Conservation (phyloP, 2,113 vertebrate species). For the Pachyramphus minor region DNA sequence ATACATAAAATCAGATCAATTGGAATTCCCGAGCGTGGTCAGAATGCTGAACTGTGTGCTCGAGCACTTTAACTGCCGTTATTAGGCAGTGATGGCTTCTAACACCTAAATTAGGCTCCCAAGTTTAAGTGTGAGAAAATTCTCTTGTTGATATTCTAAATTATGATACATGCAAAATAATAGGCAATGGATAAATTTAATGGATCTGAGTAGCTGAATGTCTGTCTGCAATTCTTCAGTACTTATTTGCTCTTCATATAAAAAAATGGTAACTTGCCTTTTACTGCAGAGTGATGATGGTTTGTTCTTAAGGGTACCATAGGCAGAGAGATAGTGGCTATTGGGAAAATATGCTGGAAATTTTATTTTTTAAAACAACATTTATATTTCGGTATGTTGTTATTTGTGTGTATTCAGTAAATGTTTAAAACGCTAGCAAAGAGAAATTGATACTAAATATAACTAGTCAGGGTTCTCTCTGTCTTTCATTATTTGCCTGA, state of each 20-base stretch:
- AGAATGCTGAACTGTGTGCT: not conserved
- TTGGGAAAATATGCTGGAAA: not conserved
- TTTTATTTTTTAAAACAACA: not conserved
- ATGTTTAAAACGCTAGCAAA: not conserved
- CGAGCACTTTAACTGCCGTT: not conserved
- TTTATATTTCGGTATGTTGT: not conserved
- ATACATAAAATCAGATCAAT: not conserved
- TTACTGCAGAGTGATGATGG: not conserved
- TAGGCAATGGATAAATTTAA: not conserved
- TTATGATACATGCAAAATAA: not conserved
- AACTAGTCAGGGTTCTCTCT: not conserved
- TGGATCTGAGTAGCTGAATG: not conserved
- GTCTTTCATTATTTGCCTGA: not conserved
- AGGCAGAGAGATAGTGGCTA: not conserved
- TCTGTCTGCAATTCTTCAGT: not conserved
- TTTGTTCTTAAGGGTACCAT: not conserved
- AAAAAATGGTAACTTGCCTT: not conserved
- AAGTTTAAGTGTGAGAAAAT: not conserved
- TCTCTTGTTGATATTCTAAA: not conserved
- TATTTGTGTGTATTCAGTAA: not conserved
- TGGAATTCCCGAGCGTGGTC: not conserved
- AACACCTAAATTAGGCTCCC: not conserved
- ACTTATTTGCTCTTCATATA: not conserved
- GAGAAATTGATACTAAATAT: not conserved
- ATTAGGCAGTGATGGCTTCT: not conserved